phyloP scores from a whole-genome alignment of 1,140 invertebrate genomes.

The Cotesia vestalis region DNA sequence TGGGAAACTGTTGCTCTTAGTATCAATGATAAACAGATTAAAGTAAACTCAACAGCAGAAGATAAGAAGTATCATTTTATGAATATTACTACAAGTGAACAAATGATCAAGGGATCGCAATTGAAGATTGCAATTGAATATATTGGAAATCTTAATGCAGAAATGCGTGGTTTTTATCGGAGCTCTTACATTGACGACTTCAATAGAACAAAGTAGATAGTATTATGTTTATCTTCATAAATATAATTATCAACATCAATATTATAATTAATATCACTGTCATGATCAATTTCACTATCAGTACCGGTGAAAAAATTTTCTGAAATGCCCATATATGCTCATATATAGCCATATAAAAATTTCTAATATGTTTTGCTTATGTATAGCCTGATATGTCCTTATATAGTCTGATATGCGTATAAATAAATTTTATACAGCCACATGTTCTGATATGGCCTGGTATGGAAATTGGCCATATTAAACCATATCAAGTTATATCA shows the following conservation, averaged over 20 bases:
- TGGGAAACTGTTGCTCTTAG: constrained; percentile 39
- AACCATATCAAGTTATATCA: too few species aligned
- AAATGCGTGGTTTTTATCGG: constrained; percentile 82
- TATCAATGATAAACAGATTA: not conserved
- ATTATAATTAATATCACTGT: too few species aligned
- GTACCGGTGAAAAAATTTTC: too few species aligned
- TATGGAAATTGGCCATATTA: too few species aligned
- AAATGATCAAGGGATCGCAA: constrained; percentile 47
- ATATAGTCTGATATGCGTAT: too few species aligned
- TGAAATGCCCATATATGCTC: too few species aligned
- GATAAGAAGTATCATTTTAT: constrained; percentile 38
- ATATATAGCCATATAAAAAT: too few species aligned
- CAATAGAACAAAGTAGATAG: constrained; percentile 55
- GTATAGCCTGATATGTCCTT: too few species aligned
- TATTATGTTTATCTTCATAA: not conserved
- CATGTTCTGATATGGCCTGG: too few species aligned
- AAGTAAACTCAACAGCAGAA: not conserved
- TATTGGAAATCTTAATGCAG: constrained; percentile 66
- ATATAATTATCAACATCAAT: not conserved
- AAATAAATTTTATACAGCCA: too few species aligned
- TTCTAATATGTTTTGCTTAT: too few species aligned
- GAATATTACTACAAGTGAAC: constrained; percentile 53
- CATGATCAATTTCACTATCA: too few species aligned
- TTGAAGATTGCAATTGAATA: constrained; percentile 67
- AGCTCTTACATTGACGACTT: constrained; percentile 73